A percentile compares a stretch with the other conserved stretches of the same genome.
Evolutionary conservation across 2,888 invertebrate species (phyloP).

Genomic region (Sthenelais limicola): DNA sequence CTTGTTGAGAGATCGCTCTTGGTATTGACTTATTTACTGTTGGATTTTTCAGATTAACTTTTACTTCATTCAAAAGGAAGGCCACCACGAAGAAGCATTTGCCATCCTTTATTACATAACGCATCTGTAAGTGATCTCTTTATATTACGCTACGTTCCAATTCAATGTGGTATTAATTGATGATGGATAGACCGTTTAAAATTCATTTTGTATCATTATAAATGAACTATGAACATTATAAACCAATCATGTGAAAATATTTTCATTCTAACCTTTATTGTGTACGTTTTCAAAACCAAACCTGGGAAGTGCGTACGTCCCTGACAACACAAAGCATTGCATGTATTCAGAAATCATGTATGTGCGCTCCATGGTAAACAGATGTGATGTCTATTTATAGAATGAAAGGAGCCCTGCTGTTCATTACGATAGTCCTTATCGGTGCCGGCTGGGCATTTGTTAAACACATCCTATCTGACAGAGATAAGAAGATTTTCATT

Average conservation of each 20-base stretch:
- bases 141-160: no score
- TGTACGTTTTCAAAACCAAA: no score
- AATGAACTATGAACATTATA: no score
- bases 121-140: conserved; percentile 93
- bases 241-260: no score
- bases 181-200: no score
- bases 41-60: conserved; percentile 72
- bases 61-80: conserved; percentile 92
- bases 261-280: no score
- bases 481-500: conserved; percentile 98
- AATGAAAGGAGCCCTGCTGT: conserved; percentile 84
- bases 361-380: neutral
- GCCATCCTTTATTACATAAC: conserved; percentile 97
- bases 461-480: conserved; percentile 95
- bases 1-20: neutral
- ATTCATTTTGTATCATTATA: no score
- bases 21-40: neutral
- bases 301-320: no score
- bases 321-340: no score
- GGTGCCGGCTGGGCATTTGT: conserved; percentile 99
- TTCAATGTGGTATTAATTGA: no score
- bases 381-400: conserved; percentile 73
- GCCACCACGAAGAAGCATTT: conserved; percentile 97
- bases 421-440: conserved; percentile 95
- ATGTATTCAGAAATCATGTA: no score